Conservation (phyloP, 1,140 invertebrate species). For the Brachionus calyciflorus region DNA sequence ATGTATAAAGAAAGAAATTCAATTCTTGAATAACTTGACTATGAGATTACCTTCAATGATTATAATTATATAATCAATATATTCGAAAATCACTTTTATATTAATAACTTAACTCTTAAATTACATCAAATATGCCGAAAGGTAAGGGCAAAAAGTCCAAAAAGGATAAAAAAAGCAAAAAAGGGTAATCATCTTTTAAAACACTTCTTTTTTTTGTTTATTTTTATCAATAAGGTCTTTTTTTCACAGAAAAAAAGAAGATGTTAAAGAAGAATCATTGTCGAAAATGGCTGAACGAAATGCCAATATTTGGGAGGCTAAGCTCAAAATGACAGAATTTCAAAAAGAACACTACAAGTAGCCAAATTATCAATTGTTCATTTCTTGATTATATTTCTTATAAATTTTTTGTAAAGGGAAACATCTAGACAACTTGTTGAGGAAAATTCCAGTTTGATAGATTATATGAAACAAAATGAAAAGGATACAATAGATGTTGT, state of each 20-base stretch:
- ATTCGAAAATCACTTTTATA: background rate
- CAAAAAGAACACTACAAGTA: constrained; percentile 55
- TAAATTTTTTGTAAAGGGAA: constrained; percentile 48
- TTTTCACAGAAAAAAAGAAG: constrained; percentile 49
- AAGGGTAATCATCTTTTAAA: background rate
- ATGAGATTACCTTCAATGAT: too few relatives aligned
- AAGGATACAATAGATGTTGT: constrained; percentile 61
- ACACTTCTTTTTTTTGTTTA: constrained; percentile 7
- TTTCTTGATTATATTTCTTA: constrained; percentile 6
- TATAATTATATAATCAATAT: too few relatives aligned
- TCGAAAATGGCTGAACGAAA: constrained; percentile 55
- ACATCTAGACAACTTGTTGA: constrained; percentile 55
- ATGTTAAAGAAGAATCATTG: constrained; percentile 53
- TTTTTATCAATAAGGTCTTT: background rate
- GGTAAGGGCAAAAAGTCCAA: constrained; percentile 18
- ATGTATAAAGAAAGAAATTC: too few relatives aligned
- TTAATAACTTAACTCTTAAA: background rate
- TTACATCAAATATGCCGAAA: constrained; percentile 24
- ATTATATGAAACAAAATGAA: constrained; percentile 57
- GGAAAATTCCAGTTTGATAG: constrained; percentile 58
- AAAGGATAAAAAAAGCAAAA: constrained; percentile 15
- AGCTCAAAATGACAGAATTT: constrained; percentile 54
- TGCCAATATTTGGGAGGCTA: constrained; percentile 58
- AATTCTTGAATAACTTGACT: too few relatives aligned
- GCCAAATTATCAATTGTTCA: background rate